phyloP scores from a whole-genome alignment of 2,113 vertebrate genomes.

The Phaethornis superciliosus region DNA sequence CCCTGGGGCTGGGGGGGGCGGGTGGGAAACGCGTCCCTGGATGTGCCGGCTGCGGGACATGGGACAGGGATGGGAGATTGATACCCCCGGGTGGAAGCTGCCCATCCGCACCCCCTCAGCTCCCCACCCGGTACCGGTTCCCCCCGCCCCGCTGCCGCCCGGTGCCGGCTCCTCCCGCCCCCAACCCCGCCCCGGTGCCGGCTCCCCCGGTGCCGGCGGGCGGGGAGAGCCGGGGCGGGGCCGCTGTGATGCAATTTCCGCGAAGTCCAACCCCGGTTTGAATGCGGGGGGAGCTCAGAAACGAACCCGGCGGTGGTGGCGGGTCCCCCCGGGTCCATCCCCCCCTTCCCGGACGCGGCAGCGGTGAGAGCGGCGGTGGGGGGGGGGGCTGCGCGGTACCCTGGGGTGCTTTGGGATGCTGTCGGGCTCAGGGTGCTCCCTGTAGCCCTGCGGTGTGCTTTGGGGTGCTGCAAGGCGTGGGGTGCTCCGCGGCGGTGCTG shows the following conservation, averaged over 20 bases:
- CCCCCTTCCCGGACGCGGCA: too few species aligned
- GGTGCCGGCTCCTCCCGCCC: not conserved
- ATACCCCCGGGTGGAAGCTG: not conserved
- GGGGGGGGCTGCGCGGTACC: not conserved
- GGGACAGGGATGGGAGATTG: not conserved
- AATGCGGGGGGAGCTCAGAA: slow-evolving; percentile 42
- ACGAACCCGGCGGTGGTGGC: not conserved
- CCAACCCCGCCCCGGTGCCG: not conserved
- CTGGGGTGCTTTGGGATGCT: not conserved
- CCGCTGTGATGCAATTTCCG: slow-evolving; percentile 68
- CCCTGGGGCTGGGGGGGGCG: too few species aligned
- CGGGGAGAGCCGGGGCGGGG: slow-evolving; percentile 9
- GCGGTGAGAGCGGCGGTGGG: not conserved
- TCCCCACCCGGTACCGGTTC: not conserved
- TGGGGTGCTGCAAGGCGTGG: not conserved
- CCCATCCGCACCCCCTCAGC: too few species aligned
- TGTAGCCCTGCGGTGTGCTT: not conserved
- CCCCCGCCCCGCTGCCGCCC: too few species aligned
- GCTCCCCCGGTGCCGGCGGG: not conserved
- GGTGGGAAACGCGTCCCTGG: too few species aligned
- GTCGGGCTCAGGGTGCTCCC: not conserved
- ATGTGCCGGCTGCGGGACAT: too few species aligned
- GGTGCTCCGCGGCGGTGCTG: not conserved
- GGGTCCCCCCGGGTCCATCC: not conserved
- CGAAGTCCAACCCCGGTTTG: slow-evolving; percentile 37